Evolutionary conservation across 2,888 invertebrate genomes (phyloP).

Genomic region (Stenotaenia linearis): DNA sequence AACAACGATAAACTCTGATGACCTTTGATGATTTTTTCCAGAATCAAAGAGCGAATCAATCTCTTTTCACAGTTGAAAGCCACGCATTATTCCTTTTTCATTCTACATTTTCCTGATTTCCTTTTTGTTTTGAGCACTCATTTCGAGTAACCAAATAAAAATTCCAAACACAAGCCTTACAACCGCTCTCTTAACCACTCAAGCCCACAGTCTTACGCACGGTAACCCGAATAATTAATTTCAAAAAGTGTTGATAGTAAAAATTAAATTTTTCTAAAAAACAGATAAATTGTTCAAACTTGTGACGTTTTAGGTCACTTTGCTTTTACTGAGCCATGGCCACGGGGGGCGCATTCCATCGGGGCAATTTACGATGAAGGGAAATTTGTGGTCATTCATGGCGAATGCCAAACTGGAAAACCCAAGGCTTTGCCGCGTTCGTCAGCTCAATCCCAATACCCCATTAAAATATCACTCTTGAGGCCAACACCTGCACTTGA

Average conservation of each 20-base stretch:
- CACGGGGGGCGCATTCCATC: slow-evolving; percentile 24
- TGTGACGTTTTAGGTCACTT: slow-evolving; percentile 2
- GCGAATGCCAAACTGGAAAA: slow-evolving; percentile 10
- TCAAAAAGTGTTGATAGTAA: background rate
- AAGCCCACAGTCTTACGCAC: too few species aligned
- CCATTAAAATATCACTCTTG: slow-evolving; percentile 22
- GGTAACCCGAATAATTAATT: background rate
- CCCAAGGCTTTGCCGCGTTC: slow-evolving; percentile 12
- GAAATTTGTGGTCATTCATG: slow-evolving; percentile 24
- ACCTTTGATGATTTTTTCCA: slow-evolving; percentile 13
- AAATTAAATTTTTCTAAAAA: background rate
- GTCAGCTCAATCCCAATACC: slow-evolving; percentile 22
- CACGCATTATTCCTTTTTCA: background rate
- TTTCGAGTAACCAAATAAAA: too few species aligned
- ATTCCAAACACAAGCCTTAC: too few species aligned
- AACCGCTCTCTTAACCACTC: too few species aligned
- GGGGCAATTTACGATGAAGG: slow-evolving; percentile 17
- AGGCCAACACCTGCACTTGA: slow-evolving; percentile 21
- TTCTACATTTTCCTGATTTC: background rate
- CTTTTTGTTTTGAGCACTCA: too few species aligned
- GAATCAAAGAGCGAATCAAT: slow-evolving; percentile 20
- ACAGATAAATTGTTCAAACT: background rate
- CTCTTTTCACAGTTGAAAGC: slow-evolving; percentile 26
- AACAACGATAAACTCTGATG: slow-evolving; percentile 26
- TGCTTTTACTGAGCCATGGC: slow-evolving; percentile 15